phyloP scores from a whole-genome alignment of 1,140 invertebrate species.

The Aplysia californica region DNA sequence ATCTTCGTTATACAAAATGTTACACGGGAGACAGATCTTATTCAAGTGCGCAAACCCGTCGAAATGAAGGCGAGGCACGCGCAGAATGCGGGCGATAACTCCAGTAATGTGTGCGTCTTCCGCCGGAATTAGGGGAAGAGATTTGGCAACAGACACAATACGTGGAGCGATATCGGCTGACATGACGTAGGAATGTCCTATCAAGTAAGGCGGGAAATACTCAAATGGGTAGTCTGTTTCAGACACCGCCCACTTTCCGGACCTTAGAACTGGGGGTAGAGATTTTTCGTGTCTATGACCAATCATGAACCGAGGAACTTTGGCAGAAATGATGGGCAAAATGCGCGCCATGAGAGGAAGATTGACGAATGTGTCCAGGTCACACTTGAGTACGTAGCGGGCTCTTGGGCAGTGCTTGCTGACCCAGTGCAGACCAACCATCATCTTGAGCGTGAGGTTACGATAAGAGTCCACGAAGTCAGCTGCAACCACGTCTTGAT shows the following conservation, averaged over 20 bases:
- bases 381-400: constrained; percentile 84
- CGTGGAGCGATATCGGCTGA: not conserved
- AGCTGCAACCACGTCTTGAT: constrained; percentile 50
- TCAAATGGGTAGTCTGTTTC: not conserved
- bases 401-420: constrained; percentile 73
- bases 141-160: not conserved
- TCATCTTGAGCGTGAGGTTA: constrained; percentile 69
- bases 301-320: not conserved
- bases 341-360: constrained; percentile 41
- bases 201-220: not conserved
- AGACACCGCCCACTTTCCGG: not conserved
- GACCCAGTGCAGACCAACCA: constrained; percentile 87
- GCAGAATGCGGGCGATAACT: not conserved
- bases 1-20: not conserved
- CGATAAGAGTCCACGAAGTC: constrained; percentile 53
- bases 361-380: constrained; percentile 85
- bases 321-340: constrained; percentile 15
- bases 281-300: not conserved
- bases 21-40: not conserved
- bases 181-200: not conserved
- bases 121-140: not conserved
- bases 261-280: not conserved
- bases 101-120: not conserved
- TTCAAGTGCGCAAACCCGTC: not conserved
- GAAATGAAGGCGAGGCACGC: not conserved